Evolutionary conservation across 2,888 invertebrate genomes (phyloP).

Genomic region (Aspidapion aeneum): DNA sequence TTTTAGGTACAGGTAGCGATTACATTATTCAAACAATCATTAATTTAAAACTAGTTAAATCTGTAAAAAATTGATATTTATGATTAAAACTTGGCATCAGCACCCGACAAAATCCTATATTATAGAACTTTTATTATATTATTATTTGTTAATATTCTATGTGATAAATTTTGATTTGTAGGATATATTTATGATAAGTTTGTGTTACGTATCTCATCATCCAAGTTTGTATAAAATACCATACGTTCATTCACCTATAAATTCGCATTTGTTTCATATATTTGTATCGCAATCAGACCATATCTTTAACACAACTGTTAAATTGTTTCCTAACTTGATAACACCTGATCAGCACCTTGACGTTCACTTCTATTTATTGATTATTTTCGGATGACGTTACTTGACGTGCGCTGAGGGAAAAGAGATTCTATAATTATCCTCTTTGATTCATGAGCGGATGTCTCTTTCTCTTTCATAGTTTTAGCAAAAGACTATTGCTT

Average conservation of each 20-base stretch:
- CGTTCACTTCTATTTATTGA: too few relatives aligned
- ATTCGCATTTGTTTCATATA: constrained; percentile 33
- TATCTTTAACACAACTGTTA: background rate
- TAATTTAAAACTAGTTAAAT: constrained; percentile 46
- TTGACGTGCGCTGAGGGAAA: too few relatives aligned
- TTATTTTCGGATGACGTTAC: too few relatives aligned
- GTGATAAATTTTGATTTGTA: constrained; percentile 50
- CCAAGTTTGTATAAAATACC: constrained; percentile 46
- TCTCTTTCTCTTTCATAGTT: too few relatives aligned
- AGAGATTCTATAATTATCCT: too few relatives aligned
- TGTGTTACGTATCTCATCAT: constrained; percentile 47
- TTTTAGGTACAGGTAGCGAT: constrained; percentile 31
- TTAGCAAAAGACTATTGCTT: too few relatives aligned
- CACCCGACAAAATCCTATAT: constrained; percentile 48
- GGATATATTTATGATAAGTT: constrained; percentile 48
- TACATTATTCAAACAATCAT: constrained; percentile 55
- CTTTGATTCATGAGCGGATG: too few relatives aligned
- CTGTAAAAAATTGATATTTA: constrained; percentile 41
- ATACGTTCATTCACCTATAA: constrained; percentile 28
- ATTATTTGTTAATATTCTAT: constrained; percentile 45
- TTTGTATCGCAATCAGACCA: constrained; percentile 31
- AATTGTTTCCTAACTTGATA: too few relatives aligned
- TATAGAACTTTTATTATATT: constrained; percentile 44
- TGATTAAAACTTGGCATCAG: constrained; percentile 45
- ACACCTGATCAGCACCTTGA: too few relatives aligned